Base-by-base conservation (phyloP, 2,888 invertebrate genomes). In the Hemicrepidius hirtus region DNA sequence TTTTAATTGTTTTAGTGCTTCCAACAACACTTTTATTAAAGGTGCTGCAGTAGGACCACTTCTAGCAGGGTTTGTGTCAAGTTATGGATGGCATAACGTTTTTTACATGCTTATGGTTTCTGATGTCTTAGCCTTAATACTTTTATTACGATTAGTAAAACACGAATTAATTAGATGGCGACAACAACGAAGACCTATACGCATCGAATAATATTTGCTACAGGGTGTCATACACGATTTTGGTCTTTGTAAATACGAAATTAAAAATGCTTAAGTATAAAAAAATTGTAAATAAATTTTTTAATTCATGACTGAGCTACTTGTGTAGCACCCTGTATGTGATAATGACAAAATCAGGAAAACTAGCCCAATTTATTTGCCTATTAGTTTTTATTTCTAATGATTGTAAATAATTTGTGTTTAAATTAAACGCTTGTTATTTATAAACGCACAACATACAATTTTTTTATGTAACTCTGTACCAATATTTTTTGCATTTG, bases 41-140 rank as follows among this genome's bases (percentile, higher is more conserved):
- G 96, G 98, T 67, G 98, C 98, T 53, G 98, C 98, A 0, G 89
- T 98, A 18, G 98, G 98, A 0, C 98, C 98, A 0, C 87, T 97
- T 79, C 83, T 98, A 68, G 97, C 95, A 1, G 98, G 95, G 60
- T 89, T 95, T 55, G 92, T 97, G 9, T 94, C 95, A 0, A 86
- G 88, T 76, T 83, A 87, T 37, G 93, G 93, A 13, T 97, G 97
- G 97, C 88, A 92, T 50, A 90, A 93, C 82, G 97, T 98, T 0
- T 97, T 98, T 88, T 92, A 94, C 81, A 95, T 97, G 95, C 90
- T 98, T 12, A 97, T 98, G 85, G 84, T 88, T 0, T 93, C 97
- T 20, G 94, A 97, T 85, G 84, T 94, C 13, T 82, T 94, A 59
- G 96, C 97, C 0, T 87, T 97, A 70, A 77, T 95, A 78, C 89